Evolutionary conservation across 2,113 vertebrate genomes (phyloP), one percentile per base, ranked within the genome.

Genomic region (Beaufortia kweichowensis): DNA sequence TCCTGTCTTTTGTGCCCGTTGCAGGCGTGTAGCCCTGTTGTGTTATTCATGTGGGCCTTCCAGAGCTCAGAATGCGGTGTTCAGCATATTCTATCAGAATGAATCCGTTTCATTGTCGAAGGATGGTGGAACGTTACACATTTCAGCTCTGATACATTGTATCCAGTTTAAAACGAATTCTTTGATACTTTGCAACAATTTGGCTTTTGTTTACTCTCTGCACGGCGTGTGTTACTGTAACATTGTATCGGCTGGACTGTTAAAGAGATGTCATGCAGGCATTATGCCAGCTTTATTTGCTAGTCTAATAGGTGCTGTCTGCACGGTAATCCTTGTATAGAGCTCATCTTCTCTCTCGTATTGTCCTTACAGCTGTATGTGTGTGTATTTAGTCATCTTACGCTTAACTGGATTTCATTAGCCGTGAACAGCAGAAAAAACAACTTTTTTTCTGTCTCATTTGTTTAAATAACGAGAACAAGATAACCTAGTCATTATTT

Each of bases 41-140:
- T 90, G 90, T 92, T 91, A 91, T 93, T 91, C 90, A 90, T 92
- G 89, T 84, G 88, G 90, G 89, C 90, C 89, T 87, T 83, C 77
- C 83, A 62, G 35, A 56, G 48, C 79, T 43, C 66, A 78, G 81
- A 89, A 84, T 87, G 89, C 87, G 85, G 84, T 84, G 74, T 90
- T 90, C 89, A 88, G 88, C 90, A 86, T 85, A 84, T 84, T 89
- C 79, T 19, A 76, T 73, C 77, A 61, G 70, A 61, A 61, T 73
- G 70, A 77, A 69, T 65, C 48, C 75, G 46, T 24, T 70, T 81
- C 67, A 72, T 64, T 78, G 77, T 78, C n/a, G 21, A 48, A 67
- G 35, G 63, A 46, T 46, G 35, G 26, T 5, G 70, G 57, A 61
- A 60, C 56, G 55, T 61, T 29, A 21, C 69, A 59, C 41, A 72